A percentile compares a stretch with the other conserved stretches of the same genome.
phyloP scores from a whole-genome alignment of 2,113 vertebrate species.

The Gasterosteus aculeatus region DNA sequence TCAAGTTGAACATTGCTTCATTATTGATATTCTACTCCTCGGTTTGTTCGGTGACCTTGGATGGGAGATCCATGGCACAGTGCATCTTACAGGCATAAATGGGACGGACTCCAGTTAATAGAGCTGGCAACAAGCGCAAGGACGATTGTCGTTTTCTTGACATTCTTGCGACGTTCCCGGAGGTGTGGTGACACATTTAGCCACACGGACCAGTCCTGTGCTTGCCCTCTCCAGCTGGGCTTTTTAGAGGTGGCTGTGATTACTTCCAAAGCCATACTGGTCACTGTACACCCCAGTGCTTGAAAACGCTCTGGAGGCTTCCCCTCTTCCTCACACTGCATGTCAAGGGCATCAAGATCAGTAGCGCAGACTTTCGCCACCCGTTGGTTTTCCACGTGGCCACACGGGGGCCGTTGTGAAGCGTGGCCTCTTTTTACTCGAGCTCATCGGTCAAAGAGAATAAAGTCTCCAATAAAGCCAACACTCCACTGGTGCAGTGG shows the following conservation, averaged over 20 bases:
- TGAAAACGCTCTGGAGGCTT: constrained; percentile 31
- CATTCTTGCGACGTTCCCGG: constrained; percentile 33
- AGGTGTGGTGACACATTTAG: constrained; percentile 33
- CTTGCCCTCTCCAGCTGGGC: constrained; percentile 35
- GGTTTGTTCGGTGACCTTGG: constrained; percentile 24
- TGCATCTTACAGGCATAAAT: constrained; percentile 4
- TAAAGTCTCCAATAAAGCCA: constrained; percentile 58
- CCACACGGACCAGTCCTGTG: constrained; percentile 1
- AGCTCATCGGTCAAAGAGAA: constrained; percentile 61
- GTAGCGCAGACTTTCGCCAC: constrained; percentile 20
- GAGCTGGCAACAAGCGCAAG: constrained; percentile 8
- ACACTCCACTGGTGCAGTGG: constrained; percentile 50
- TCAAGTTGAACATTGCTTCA: too few species aligned
- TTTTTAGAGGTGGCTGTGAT: constrained; percentile 34
- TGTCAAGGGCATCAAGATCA: constrained; percentile 45
- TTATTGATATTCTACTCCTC: not conserved
- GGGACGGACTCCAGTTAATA: constrained; percentile 23
- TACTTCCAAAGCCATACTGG: constrained; percentile 15
- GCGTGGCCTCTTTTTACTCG: constrained; percentile 64
- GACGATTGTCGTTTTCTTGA: constrained; percentile 43
- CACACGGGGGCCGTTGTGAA: constrained; percentile 56
- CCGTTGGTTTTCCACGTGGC: constrained; percentile 23
- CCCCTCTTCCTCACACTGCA: constrained; percentile 27
- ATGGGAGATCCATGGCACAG: not conserved
- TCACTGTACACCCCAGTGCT: constrained; percentile 21